These are phyloP conservation scores for Gambusia yucatana DNA, from an alignment of 2,797 vertebrate genomes.

Conservation along the genomic window DNA sequence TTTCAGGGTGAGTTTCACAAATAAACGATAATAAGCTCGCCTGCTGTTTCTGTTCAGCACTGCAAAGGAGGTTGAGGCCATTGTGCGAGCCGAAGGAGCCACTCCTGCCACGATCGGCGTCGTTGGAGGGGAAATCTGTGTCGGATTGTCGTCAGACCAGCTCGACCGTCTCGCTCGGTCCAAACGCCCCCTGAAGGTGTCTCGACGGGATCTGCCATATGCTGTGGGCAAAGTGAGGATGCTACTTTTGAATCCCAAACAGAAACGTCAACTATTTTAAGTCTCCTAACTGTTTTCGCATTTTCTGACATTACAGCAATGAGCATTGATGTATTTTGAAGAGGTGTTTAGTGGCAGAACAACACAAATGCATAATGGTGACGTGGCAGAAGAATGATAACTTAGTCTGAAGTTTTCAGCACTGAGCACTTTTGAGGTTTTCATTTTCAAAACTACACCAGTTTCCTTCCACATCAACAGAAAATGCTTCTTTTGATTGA, in stretches of 20 bases:
- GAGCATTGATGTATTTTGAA: background rate
- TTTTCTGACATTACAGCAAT: background rate
- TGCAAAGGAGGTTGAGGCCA: constrained; percentile 86
- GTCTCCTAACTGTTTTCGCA: background rate
- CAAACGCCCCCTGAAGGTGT: constrained; percentile 79
- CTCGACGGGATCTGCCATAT: constrained; percentile 88
- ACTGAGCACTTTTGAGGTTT: background rate
- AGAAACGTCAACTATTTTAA: background rate
- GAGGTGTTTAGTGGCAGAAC: background rate
- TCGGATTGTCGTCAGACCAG: constrained; percentile 84
- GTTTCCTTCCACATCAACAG: background rate
- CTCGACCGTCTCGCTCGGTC: constrained; percentile 82
- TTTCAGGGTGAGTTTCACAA: background rate
- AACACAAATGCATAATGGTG: background rate
- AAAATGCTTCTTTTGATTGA: background rate
- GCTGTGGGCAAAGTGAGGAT: constrained; percentile 85
- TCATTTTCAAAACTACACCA: background rate
- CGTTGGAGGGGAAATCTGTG: constrained; percentile 81
- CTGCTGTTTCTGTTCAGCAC: constrained; percentile 72
- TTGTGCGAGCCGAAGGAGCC: constrained; percentile 82
- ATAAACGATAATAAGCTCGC: background rate
- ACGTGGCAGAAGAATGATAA: background rate
- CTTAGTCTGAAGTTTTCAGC: too few relatives aligned
- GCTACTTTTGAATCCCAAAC: background rate
- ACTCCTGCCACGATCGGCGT: constrained; percentile 87